phyloP scores from a whole-genome alignment of 2,888 invertebrate genomes.

The Bedellia somnulentella region DNA sequence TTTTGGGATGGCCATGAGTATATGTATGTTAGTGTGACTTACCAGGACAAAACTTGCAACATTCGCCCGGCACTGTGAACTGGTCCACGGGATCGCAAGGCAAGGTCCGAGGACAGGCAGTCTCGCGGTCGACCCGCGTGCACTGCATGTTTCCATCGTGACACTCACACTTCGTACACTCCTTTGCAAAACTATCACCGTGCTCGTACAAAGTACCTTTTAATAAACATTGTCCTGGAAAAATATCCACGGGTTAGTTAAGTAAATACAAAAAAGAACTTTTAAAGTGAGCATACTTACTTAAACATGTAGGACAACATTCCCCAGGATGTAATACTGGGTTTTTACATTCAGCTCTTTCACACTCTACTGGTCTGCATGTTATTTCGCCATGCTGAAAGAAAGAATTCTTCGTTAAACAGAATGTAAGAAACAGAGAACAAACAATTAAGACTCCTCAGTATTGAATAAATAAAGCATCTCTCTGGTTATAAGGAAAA shows the following conservation, averaged over 20 bases:
- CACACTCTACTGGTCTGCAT: conserved; percentile 82
- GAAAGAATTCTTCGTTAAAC: not conserved
- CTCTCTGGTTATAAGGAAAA: too few species aligned
- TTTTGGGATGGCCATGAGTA: too few species aligned
- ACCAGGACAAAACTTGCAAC: conserved; percentile 91
- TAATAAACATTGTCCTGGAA: conserved; percentile 71
- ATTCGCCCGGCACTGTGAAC: conserved; percentile 81
- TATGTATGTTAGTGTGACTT: conserved; percentile 10
- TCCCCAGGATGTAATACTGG: conserved; percentile 77
- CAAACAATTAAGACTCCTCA: not conserved
- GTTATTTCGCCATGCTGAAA: conserved; percentile 79
- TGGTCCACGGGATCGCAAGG: conserved; percentile 77
- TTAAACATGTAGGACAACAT: conserved; percentile 85
- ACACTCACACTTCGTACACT: conserved; percentile 83
- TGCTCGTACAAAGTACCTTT: conserved; percentile 75
- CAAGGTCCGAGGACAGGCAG: conserved; percentile 75
- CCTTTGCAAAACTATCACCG: conserved; percentile 71
- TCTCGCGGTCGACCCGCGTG: conserved; percentile 69
- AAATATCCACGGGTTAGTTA: not conserved
- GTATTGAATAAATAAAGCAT: too few species aligned
- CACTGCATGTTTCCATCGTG: conserved; percentile 82
- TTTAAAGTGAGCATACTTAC: conserved; percentile 70
- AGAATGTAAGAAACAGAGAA: too few species aligned
- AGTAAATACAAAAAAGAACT: conserved; percentile 2
- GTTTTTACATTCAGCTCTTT: conserved; percentile 75